Conservation (phyloP, 2,888 invertebrate genomes). For the Cataglyphis livida region DNA sequence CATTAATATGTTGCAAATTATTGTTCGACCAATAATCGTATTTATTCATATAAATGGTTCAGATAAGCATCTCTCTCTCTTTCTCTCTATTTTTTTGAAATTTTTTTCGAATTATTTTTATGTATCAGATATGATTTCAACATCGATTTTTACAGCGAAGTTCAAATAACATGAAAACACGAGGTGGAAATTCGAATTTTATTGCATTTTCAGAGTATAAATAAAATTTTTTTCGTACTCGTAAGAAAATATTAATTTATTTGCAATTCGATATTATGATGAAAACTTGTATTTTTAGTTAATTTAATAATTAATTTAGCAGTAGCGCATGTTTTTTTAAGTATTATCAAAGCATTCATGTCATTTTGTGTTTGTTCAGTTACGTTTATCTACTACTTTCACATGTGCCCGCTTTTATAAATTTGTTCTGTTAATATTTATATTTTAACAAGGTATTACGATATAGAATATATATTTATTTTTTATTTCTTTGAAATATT, state of each 20-base stretch:
- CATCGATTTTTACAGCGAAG: conserved; percentile 4
- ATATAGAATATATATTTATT: background rate
- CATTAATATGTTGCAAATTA: conserved; percentile 2
- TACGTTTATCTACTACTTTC: background rate
- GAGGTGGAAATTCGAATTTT: conserved; percentile 8
- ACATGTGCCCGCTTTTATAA: background rate
- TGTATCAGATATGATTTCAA: conserved; percentile 9
- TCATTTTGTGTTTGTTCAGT: background rate
- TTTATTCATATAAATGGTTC: conserved; percentile 3
- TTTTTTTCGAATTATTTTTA: conserved; percentile 29
- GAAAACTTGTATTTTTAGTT: background rate
- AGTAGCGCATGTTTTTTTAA: background rate
- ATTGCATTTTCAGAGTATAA: background rate
- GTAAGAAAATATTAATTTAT: background rate
- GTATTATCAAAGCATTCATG: background rate
- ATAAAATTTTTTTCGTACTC: background rate
- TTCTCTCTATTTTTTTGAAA: background rate
- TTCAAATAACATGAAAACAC: background rate
- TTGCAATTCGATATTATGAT: background rate
- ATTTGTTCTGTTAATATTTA: background rate
- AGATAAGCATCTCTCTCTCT: background rate
- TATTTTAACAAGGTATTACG: background rate
- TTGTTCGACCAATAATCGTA: background rate
- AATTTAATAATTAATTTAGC: background rate
- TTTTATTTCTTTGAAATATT: background rate